Evolutionary conservation across 1,140 invertebrate species (phyloP).

Genomic region (Diabrotica virgifera): DNA sequence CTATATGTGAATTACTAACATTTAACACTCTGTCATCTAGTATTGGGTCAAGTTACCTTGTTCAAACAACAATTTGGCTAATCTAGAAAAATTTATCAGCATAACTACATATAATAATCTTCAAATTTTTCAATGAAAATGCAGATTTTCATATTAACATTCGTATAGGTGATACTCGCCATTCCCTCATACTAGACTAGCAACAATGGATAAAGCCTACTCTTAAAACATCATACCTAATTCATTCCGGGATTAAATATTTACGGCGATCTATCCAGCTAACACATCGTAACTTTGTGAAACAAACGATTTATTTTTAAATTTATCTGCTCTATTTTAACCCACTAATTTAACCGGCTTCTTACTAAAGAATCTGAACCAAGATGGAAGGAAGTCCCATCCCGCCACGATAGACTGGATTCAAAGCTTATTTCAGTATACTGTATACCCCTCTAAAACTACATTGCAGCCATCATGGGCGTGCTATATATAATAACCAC

Average conservation of each 20-base stretch:
- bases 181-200: constrained; percentile 44
- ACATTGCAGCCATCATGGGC: constrained; percentile 47
- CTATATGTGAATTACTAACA: not conserved
- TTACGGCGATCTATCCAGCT: constrained; percentile 32
- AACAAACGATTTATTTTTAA: constrained; percentile 30
- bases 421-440: constrained; percentile 48
- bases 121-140: constrained; percentile 35
- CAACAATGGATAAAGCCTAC: constrained; percentile 43
- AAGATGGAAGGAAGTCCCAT: constrained; percentile 51
- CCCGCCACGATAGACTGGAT: constrained; percentile 49
- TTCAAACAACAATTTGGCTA: constrained; percentile 47
- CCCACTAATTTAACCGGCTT: constrained; percentile 45
- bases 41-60: constrained; percentile 42
- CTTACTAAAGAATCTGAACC: constrained; percentile 45
- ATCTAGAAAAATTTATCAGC: constrained; percentile 47
- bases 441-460: constrained; percentile 49
- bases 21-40: constrained; percentile 9
- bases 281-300: constrained; percentile 37
- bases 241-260: constrained; percentile 43
- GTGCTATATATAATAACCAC: constrained; percentile 17
- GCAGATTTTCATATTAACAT: constrained; percentile 43
- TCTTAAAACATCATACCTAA: constrained; percentile 49
- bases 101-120: constrained; percentile 46
- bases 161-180: constrained; percentile 47
- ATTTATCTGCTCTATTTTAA: constrained; percentile 29